These are phyloP conservation scores for Himalopsyche phryganea DNA, from an alignment of 1,140 invertebrate genomes.

Conservation along the genomic window DNA sequence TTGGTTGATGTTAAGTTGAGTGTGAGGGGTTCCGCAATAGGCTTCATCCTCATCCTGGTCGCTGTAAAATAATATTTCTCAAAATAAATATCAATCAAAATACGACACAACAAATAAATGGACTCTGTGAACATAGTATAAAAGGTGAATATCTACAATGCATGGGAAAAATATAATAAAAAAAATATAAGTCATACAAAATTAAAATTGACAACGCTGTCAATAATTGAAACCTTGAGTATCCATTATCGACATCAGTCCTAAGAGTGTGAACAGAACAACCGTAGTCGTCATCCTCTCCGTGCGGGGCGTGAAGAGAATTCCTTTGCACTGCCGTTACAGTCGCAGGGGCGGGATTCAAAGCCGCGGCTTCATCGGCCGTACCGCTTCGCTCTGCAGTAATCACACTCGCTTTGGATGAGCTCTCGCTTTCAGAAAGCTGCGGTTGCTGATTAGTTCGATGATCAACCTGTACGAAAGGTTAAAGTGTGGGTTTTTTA, in stretches of 20 bases:
- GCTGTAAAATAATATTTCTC: slow-evolving; percentile 9
- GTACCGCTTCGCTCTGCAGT: not conserved
- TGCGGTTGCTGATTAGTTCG: slow-evolving; percentile 28
- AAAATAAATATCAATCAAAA: not conserved
- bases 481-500: too few relatives aligned
- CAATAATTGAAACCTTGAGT: slow-evolving; percentile 26
- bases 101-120: not conserved
- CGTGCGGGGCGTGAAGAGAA: not conserved
- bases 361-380: not conserved
- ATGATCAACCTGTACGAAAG: slow-evolving; percentile 29
- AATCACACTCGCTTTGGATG: slow-evolving; percentile 8
- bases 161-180: not conserved
- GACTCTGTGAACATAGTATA: not conserved
- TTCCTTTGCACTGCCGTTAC: not conserved
- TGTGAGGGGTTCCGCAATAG: slow-evolving; percentile 11
- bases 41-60: slow-evolving; percentile 29
- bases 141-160: not conserved
- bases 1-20: slow-evolving; percentile 30
- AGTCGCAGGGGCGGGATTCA: not conserved
- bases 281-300: slow-evolving; percentile 10
- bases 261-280: slow-evolving; percentile 17
- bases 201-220: too few relatives aligned
- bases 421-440: not conserved
- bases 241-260: slow-evolving; percentile 29
- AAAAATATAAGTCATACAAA: too few relatives aligned